Evolutionary conservation across 1,140 invertebrate species (phyloP).

Genomic region (Lerema accius): DNA sequence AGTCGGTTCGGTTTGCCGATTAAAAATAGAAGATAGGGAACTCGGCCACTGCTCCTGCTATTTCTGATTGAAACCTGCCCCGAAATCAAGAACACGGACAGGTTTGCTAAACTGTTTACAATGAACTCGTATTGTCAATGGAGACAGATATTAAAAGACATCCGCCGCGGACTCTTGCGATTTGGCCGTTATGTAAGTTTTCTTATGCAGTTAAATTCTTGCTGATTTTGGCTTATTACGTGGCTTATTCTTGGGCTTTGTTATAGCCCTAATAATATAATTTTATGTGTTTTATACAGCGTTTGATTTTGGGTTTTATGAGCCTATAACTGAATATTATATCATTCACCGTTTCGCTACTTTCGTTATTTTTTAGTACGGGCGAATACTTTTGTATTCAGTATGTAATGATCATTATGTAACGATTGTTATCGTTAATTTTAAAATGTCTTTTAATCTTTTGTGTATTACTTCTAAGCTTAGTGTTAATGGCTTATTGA

Average conservation of each 20-base stretch:
- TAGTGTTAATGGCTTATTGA: too few species aligned
- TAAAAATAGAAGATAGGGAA: conserved; percentile 71
- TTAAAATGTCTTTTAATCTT: too few species aligned
- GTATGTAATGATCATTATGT: too few species aligned
- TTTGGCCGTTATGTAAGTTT: conserved; percentile 53
- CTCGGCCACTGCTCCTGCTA: conserved; percentile 70
- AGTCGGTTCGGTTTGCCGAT: conserved; percentile 54
- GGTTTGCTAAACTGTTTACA: conserved; percentile 48
- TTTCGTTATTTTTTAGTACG: too few species aligned
- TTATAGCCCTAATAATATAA: neutral
- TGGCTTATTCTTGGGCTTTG: neutral
- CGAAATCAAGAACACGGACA: conserved; percentile 65
- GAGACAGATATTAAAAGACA: conserved; percentile 49
- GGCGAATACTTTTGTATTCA: too few species aligned
- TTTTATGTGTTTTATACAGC: neutral
- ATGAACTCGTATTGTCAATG: conserved; percentile 55
- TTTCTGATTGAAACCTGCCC: conserved; percentile 61
- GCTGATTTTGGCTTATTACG: conserved; percentile 12
- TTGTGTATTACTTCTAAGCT: too few species aligned
- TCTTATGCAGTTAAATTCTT: conserved; percentile 19
- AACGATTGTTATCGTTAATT: too few species aligned
- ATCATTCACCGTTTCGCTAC: too few species aligned
- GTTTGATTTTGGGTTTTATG: too few species aligned
- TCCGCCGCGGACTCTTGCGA: conserved; percentile 46
- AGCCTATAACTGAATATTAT: too few species aligned